phyloP scores from a whole-genome alignment of 2,888 invertebrate genomes.

The Margaritifera margaritifera region DNA sequence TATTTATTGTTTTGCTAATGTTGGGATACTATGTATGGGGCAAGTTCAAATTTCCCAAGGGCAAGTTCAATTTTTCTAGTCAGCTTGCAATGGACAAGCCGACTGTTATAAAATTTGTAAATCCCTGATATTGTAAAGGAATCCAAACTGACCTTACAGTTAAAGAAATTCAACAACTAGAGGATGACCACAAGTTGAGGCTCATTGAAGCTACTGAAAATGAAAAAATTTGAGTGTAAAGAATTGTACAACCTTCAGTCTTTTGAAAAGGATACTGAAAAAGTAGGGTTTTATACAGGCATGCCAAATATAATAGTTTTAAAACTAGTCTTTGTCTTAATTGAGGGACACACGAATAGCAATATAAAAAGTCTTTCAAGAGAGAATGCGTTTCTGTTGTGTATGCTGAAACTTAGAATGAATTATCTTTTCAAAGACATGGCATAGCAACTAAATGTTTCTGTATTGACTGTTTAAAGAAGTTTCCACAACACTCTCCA shows the following conservation, averaged over 20 bases:
- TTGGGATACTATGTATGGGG: no score
- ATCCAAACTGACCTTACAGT: slow-evolving; percentile 16
- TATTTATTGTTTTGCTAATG: no score
- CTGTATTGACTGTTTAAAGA: slow-evolving; percentile 15
- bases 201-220: neutral
- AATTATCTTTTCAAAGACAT: slow-evolving; percentile 16
- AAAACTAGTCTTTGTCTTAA: slow-evolving; percentile 11
- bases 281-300: slow-evolving; percentile 23
- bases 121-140: no score
- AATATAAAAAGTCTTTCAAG: slow-evolving; percentile 14
- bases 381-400: slow-evolving; percentile 19
- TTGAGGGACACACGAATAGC: slow-evolving; percentile 10
- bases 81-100: no score
- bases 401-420: slow-evolving; percentile 19
- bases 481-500: slow-evolving; percentile 19
- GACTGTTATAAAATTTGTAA: no score
- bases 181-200: slow-evolving; percentile 7
- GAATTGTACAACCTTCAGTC: slow-evolving; percentile 3
- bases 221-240: neutral
- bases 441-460: slow-evolving; percentile 19
- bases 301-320: slow-evolving; percentile 14
- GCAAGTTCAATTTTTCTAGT: no score
- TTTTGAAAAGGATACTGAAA: slow-evolving; percentile 15
- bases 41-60: no score
- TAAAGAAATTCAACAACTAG: slow-evolving; percentile 1